Evolutionary conservation across 2,888 invertebrate genomes (phyloP).

Genomic region (Graphium colonna): DNA sequence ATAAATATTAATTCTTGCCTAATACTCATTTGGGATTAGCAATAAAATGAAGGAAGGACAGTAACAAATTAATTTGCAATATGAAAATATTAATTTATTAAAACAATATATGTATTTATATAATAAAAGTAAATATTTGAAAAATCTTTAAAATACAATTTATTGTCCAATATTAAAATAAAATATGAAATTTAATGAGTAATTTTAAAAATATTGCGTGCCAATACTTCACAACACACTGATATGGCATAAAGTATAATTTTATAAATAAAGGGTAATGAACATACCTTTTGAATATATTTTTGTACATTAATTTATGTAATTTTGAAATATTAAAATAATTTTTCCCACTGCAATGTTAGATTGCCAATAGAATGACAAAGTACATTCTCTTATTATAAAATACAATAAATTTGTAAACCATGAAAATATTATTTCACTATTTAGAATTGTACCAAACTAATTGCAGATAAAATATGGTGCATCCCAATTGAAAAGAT

Average conservation of each 20-base stretch:
- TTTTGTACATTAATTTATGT: neutral
- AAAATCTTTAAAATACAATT: constrained; percentile 8
- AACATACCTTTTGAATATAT: neutral
- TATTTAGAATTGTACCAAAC: neutral
- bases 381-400: no score
- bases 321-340: neutral
- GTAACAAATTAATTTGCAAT: neutral
- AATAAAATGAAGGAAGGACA: no score
- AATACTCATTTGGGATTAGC: no score
- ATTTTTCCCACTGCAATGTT: neutral
- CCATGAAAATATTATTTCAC: constrained; percentile 5
- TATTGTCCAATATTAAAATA: no score
- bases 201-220: no score
- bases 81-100: neutral
- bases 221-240: constrained; percentile 14
- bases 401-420: constrained; percentile 5
- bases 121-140: neutral
- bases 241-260: constrained; percentile 14
- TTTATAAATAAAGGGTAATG: neutral
- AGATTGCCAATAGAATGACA: no score
- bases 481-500: constrained; percentile 11
- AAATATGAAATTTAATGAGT: no score
- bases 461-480: constrained; percentile 12
- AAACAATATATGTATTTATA: constrained; percentile 10
- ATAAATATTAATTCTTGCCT: no score